Conservation (phyloP, 2,888 invertebrate genomes). For the Alloscopus bannaensis region DNA sequence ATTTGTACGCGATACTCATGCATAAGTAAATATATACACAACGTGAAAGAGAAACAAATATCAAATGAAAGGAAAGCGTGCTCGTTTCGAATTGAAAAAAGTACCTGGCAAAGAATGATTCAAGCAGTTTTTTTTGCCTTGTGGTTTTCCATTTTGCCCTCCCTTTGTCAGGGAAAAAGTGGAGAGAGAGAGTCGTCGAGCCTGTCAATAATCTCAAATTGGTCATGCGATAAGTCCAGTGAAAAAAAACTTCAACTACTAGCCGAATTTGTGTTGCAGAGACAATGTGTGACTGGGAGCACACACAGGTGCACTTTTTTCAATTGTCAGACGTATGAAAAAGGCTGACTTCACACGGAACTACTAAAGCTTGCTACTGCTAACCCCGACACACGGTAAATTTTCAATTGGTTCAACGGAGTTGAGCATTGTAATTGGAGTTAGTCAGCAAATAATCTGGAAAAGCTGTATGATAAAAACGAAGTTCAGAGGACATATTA, state of each 20-base stretch:
- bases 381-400: too few relatives aligned
- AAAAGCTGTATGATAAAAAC: too few relatives aligned
- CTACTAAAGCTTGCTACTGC: too few relatives aligned
- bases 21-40: slow-evolving; percentile 58
- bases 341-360: too few relatives aligned
- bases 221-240: slow-evolving; percentile 53
- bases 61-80: slow-evolving; percentile 34
- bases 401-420: too few relatives aligned
- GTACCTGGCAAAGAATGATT: slow-evolving; percentile 44
- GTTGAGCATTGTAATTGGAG: not conserved
- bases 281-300: not conserved
- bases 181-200: slow-evolving; percentile 18
- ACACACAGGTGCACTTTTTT: slow-evolving; percentile 46
- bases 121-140: slow-evolving; percentile 38
- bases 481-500: too few relatives aligned
- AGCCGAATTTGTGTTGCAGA: too few relatives aligned
- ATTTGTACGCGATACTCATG: slow-evolving; percentile 50
- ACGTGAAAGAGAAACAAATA: slow-evolving; percentile 31
- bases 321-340: too few relatives aligned
- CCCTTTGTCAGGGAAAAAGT: not conserved
- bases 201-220: slow-evolving; percentile 60
- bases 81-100: slow-evolving; percentile 40
- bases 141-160: slow-evolving; percentile 21
- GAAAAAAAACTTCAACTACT: slow-evolving; percentile 18
- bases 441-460: slow-evolving; percentile 11